These are phyloP conservation scores for Oxyscelio sp. DNA, from an alignment of 2,888 invertebrate genomes.

Conservation along the genomic window DNA sequence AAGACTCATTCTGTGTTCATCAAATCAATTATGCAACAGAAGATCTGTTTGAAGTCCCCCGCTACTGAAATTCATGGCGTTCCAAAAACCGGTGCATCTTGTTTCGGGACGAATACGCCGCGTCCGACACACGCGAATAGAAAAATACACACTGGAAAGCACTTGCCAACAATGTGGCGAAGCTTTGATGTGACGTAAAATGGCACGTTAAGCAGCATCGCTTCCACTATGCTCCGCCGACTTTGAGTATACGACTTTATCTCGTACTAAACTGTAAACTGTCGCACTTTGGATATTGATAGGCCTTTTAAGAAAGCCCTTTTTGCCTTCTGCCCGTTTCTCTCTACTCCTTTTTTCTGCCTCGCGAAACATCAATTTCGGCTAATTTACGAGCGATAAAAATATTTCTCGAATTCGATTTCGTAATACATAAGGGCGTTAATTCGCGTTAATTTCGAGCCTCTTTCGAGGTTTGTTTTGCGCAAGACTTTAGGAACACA, in stretches of 20 bases:
- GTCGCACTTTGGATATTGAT: conserved; percentile 67
- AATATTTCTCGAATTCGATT: conserved; percentile 46
- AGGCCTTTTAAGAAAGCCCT: no score
- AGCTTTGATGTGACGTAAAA: conserved; percentile 87
- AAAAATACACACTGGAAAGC: no score
- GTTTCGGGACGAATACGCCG: no score
- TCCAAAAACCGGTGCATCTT: no score
- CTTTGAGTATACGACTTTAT: conserved; percentile 62
- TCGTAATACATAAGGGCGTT: conserved; percentile 36
- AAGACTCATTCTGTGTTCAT: no score
- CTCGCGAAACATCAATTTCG: conserved; percentile 53
- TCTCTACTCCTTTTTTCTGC: conserved; percentile 25
- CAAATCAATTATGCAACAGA: no score
- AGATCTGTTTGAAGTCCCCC: no score
- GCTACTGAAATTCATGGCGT: no score
- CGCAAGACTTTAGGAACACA: no score
- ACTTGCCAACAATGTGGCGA: conserved; percentile 87
- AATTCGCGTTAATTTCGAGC: conserved; percentile 18
- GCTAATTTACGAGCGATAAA: conserved; percentile 63
- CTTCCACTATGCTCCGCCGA: conserved; percentile 45
- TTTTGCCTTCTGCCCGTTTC: no score
- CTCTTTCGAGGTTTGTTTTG: no score
- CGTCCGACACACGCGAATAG: no score
- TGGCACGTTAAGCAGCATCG: conserved; percentile 65
- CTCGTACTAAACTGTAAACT: conserved; percentile 61